These are phyloP conservation scores for Allolobophora icterica DNA, from an alignment of 2,888 invertebrate species.

Conservation along the genomic window DNA sequence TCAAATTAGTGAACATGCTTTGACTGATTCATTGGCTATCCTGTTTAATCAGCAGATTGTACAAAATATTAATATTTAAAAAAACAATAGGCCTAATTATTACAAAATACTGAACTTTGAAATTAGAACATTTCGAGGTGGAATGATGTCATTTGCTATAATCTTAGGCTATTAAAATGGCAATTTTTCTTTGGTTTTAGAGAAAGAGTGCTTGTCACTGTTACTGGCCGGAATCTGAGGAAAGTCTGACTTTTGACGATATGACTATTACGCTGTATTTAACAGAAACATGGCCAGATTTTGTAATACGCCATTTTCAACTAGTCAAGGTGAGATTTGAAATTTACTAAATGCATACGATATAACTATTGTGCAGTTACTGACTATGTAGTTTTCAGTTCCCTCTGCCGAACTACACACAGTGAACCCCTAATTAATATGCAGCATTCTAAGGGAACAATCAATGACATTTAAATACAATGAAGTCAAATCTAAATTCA, in stretches of 20 bases:
- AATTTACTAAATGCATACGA: not conserved
- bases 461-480: too few relatives aligned
- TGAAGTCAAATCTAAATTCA: too few relatives aligned
- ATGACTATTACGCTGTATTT: not conserved
- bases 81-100: not conserved
- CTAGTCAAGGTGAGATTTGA: not conserved
- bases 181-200: not conserved
- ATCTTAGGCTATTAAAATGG: too few relatives aligned
- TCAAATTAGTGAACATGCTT: too few relatives aligned
- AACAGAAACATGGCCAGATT: not conserved
- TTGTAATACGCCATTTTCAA: not conserved
- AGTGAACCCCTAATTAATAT: not conserved
- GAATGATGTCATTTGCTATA: too few relatives aligned
- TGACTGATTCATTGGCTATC: not conserved
- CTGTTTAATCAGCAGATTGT: too few relatives aligned
- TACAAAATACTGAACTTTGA: too few relatives aligned
- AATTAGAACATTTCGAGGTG: not conserved
- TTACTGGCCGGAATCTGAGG: not conserved
- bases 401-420: not conserved
- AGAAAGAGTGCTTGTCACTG: slow-evolving; percentile 12
- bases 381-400: not conserved
- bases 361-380: not conserved
- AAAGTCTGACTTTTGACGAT: not conserved
- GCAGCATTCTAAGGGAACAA: not conserved
- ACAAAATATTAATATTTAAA: not conserved